Base-by-base conservation (phyloP, 2,797 vertebrate genomes). In the Platalea minor region DNA sequence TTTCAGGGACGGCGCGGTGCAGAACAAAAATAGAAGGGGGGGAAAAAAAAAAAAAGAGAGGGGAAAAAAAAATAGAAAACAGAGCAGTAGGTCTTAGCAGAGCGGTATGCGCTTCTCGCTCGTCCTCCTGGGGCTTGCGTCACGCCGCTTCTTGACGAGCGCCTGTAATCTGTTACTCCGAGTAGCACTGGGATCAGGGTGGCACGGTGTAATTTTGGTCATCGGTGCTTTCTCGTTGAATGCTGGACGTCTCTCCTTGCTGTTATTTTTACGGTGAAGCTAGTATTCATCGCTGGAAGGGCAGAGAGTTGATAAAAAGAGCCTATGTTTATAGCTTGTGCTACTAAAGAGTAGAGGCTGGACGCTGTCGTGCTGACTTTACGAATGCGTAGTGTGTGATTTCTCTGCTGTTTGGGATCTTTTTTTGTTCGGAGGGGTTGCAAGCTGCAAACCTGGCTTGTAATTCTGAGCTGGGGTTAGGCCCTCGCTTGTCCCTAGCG, bases 351-450 rank as follows among this genome's bases (percentile, higher is more conserved):
- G 31, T 12, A 59, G 88, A 41, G 46, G 15, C 50, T 43, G 41
- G 57, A 37, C 0, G 7, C 35, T 24, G 35, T 39, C 46, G 28
- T 7, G 33, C 20, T 60, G 77, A 48, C 46, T 61, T 50, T 35
- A 26, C 1, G 5, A 69, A 61, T 4, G 13, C 12, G 2, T 11
- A 31, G 35, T 1, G 0, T 61, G 72, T 14, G 56, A 46, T 89
- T 77, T 76, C 41, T 43, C 10, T 17, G 26, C 65, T 21, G 4
- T 72, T 84, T 20, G 57, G 50, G 41, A 2, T 57, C 1, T 17
- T 63, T 56, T 61, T 48, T 54, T 18, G 21, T 18, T 51, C 3
- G 1, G 26, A 33, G 54, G 1, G 21, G 25, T 48, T 48, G n/a
- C 41, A 29, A 1, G 12, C 57, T 29, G 48, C 41, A 19, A 72